These are phyloP conservation scores for Eudorcas thomsonii DNA, from an alignment of 2,113 vertebrate genomes.

Conservation along the genomic window DNA sequence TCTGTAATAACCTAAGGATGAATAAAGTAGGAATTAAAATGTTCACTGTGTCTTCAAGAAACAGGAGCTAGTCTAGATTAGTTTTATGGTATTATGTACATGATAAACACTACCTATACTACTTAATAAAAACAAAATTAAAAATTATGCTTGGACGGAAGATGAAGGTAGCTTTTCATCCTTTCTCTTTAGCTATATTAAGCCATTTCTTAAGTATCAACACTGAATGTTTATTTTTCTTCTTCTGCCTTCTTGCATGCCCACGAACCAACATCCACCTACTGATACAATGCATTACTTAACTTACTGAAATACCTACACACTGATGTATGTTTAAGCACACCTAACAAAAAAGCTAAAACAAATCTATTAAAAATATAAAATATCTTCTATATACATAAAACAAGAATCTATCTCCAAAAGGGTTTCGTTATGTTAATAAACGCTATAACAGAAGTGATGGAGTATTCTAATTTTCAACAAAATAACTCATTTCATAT, in stretches of 20 bases:
- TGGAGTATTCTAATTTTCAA: background rate
- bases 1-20: background rate
- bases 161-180: background rate
- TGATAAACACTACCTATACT: background rate
- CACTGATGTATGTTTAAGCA: background rate
- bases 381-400: background rate
- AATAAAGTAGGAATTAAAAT: conserved; percentile 29
- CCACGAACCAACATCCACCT: background rate
- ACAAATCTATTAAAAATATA: background rate
- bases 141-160: background rate
- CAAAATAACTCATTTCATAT: background rate
- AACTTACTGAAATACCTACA: conserved; percentile 1
- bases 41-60: conserved; percentile 10
- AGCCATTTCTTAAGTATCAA: conserved; percentile 27
- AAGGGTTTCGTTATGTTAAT: background rate
- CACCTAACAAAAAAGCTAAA: conserved; percentile 21
- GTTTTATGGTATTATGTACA: background rate
- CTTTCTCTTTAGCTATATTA: conserved; percentile 6
- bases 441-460: background rate
- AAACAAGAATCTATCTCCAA: background rate
- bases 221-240: background rate
- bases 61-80: background rate
- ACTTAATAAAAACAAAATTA: background rate
- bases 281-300: background rate
- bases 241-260: background rate